A percentile compares a stretch with the other conserved stretches of the same genome.
Conservation (phyloP, 2,797 vertebrate species). For the Vipera latastei region DNA sequence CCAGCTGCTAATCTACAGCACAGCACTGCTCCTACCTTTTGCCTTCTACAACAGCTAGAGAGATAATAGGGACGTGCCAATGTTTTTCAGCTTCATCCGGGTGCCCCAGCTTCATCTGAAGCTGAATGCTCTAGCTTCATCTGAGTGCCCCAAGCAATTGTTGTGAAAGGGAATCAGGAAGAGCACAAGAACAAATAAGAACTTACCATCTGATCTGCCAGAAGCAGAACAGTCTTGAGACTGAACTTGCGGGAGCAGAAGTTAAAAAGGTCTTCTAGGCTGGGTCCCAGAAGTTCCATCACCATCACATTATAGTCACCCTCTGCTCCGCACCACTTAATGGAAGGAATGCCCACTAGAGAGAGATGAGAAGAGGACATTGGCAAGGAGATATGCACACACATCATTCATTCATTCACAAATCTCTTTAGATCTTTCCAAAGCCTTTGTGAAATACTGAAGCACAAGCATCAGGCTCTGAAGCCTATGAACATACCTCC, state of each 20-base stretch:
- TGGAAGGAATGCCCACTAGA: constrained; percentile 93
- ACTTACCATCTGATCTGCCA: constrained; percentile 96
- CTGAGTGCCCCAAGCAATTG: constrained; percentile 35
- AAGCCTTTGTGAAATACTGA: not conserved
- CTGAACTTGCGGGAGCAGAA: constrained; percentile 98
- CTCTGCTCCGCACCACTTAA: constrained; percentile 97
- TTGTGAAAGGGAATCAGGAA: not conserved
- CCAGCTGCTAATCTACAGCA: not conserved
- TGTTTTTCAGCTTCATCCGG: constrained; percentile 9
- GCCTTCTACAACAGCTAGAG: not conserved
- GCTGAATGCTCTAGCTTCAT: not conserved
- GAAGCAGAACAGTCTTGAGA: constrained; percentile 92
- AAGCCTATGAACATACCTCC: constrained; percentile 79
- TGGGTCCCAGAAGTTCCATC: constrained; percentile 94
- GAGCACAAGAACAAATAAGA: constrained; percentile 25
- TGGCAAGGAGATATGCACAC: constrained; percentile 84
- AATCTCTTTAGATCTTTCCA: not conserved
- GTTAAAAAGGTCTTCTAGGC: constrained; percentile 96
- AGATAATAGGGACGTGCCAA: not conserved
- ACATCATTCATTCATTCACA: not conserved
- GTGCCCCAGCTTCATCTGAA: constrained; percentile 1
- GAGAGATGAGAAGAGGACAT: not conserved
- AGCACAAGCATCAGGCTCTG: not conserved
- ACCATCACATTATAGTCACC: constrained; percentile 99
- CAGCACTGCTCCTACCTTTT: not conserved